Conservation (phyloP, 2,888 invertebrate species). For the Cyrtodaria siliqua region DNA sequence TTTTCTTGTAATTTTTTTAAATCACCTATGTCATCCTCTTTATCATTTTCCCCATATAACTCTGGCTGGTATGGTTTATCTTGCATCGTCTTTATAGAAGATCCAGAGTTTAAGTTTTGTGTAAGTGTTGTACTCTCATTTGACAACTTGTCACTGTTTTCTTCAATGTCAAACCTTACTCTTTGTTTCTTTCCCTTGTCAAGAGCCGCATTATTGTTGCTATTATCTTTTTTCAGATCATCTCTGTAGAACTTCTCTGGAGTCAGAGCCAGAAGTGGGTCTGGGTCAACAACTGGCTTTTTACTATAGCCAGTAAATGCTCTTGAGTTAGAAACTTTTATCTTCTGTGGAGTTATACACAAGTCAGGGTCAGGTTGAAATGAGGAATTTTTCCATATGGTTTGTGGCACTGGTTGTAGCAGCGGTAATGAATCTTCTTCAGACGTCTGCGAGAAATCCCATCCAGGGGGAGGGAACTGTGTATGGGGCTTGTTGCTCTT, state of each 20-base stretch:
- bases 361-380: conserved; percentile 70
- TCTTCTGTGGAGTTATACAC: conserved; percentile 70
- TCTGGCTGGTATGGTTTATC: conserved; percentile 62
- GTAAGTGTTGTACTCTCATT: conserved; percentile 32
- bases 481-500: conserved; percentile 60
- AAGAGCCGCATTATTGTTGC: conserved; percentile 13
- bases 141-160: conserved; percentile 20
- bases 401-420: conserved; percentile 55
- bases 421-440: conserved; percentile 72
- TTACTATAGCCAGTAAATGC: neutral
- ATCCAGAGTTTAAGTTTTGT: conserved; percentile 30
- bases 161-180: conserved; percentile 74
- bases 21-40: conserved; percentile 17
- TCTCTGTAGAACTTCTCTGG: conserved; percentile 67
- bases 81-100: conserved; percentile 39
- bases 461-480: conserved; percentile 70
- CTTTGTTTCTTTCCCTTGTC: conserved; percentile 43
- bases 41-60: conserved; percentile 57
- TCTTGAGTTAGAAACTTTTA: neutral
- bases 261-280: conserved; percentile 74
- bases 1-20: neutral
- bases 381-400: conserved; percentile 55
- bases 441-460: conserved; percentile 70
- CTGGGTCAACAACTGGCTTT: conserved; percentile 57
- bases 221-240: conserved; percentile 19